Evolutionary conservation across 2,113 vertebrate species (phyloP).

Genomic region (Tupaia chinensis): DNA sequence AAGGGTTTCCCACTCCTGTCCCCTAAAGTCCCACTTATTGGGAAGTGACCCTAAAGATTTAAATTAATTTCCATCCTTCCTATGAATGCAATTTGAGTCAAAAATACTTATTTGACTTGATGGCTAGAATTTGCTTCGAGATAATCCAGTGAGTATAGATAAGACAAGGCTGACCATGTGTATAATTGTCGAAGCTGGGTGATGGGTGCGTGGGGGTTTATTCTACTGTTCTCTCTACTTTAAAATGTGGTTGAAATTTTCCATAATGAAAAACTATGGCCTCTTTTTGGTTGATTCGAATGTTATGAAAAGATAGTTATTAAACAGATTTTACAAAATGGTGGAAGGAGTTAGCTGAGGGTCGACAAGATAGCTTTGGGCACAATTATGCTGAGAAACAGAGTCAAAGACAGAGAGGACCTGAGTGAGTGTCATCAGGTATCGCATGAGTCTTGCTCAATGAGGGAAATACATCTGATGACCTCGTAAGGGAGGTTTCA

Average conservation of each 20-base stretch:
- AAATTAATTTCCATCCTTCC: constrained; percentile 30
- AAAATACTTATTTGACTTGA: not conserved
- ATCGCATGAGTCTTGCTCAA: not conserved
- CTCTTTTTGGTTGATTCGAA: not conserved
- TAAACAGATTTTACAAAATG: not conserved
- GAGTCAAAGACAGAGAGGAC: not conserved
- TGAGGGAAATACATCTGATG: not conserved
- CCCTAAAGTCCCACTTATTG: not conserved
- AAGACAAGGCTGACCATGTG: not conserved
- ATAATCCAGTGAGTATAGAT: not conserved
- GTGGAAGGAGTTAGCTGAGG: not conserved
- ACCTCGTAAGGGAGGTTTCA: not conserved
- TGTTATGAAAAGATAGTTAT: not conserved
- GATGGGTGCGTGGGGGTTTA: not conserved
- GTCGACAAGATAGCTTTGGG: not conserved
- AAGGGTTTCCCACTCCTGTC: not conserved
- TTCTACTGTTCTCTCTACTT: not conserved
- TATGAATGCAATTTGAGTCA: not conserved
- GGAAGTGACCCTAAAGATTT: not conserved
- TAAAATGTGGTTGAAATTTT: not conserved
- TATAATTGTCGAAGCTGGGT: not conserved
- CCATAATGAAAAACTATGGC: constrained; percentile 7
- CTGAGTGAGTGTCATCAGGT: not conserved
- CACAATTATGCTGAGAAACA: not conserved
- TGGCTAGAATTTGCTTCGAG: constrained; percentile 10